phyloP scores from a whole-genome alignment of 2,113 vertebrate genomes.

The Electrona antarctica region DNA sequence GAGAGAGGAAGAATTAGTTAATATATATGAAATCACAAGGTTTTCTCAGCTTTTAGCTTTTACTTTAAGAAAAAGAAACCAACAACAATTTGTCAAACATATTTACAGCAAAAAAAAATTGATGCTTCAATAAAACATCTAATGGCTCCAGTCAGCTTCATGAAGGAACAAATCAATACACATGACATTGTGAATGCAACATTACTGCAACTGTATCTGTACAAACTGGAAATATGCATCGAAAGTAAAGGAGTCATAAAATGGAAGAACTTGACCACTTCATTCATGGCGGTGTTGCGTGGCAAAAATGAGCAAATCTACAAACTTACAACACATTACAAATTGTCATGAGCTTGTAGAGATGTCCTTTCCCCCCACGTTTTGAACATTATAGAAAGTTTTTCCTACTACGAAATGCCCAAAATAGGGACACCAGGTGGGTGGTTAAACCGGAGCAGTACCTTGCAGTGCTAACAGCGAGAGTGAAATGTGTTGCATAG shows the following conservation, averaged over 20 bases:
- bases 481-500: constrained; percentile 69
- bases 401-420: too few relatives aligned
- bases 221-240: constrained; percentile 46
- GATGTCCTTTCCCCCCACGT: too few relatives aligned
- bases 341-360: too few relatives aligned
- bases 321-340: too few relatives aligned
- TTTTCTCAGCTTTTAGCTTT: constrained; percentile 34
- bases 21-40: neutral
- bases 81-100: constrained; percentile 53
- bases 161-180: constrained; percentile 38
- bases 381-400: too few relatives aligned
- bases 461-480: constrained; percentile 40
- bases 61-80: constrained; percentile 67
- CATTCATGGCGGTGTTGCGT: too few relatives aligned
- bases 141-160: constrained; percentile 60
- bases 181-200: constrained; percentile 39
- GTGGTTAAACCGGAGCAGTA: constrained; percentile 5
- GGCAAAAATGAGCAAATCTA: too few relatives aligned
- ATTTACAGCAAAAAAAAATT: constrained; percentile 65
- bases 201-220: constrained; percentile 21
- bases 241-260: constrained; percentile 26
- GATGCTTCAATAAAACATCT: constrained; percentile 55
- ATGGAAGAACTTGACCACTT: constrained; percentile 7
- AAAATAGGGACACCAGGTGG: too few relatives aligned
- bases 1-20: too few relatives aligned